Percentiles rank a stretch among this genome's conserved stretches.
These are phyloP conservation scores for Rhagologus leucostigma DNA, from an alignment of 2,113 vertebrate species.

Conservation along the genomic window DNA sequence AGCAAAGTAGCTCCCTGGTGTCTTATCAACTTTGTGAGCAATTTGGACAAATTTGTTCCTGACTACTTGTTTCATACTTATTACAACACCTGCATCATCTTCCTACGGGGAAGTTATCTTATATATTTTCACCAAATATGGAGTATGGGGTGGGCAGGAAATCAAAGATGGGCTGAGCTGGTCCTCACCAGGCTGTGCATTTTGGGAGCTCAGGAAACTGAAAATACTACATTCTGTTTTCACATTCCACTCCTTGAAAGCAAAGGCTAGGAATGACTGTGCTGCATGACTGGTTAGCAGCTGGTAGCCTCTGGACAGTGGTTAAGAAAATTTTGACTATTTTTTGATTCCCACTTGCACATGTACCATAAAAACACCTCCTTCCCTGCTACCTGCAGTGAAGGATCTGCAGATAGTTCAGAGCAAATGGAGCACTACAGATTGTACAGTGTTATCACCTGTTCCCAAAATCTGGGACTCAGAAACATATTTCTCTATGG, in stretches of 20 bases:
- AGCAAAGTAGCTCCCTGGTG: neutral
- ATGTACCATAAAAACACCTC: fast-evolving
- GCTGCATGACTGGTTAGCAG: neutral
- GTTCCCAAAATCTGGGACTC: neutral
- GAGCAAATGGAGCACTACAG: neutral
- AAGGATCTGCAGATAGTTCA: neutral
- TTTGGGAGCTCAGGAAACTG: neutral
- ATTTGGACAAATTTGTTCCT: neutral
- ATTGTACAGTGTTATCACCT: neutral
- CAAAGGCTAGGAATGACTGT: neutral
- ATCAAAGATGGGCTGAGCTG: neutral
- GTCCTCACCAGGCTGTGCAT: neutral
- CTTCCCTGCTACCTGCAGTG: neutral
- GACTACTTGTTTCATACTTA: neutral
- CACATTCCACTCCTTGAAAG: neutral
- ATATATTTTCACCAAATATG: neutral
- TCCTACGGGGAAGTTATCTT: neutral
- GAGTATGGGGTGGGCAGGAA: neutral
- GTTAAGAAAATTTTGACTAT: neutral
- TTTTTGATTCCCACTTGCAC: neutral
- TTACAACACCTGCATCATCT: neutral
- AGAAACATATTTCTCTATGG: neutral
- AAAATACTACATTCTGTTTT: neutral
- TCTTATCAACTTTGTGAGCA: neutral
- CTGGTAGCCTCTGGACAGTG: neutral